Evolutionary conservation across 2,797 vertebrate genomes (phyloP), one percentile per base, ranked within the genome.

Genomic region (Crenichthys baileyi): DNA sequence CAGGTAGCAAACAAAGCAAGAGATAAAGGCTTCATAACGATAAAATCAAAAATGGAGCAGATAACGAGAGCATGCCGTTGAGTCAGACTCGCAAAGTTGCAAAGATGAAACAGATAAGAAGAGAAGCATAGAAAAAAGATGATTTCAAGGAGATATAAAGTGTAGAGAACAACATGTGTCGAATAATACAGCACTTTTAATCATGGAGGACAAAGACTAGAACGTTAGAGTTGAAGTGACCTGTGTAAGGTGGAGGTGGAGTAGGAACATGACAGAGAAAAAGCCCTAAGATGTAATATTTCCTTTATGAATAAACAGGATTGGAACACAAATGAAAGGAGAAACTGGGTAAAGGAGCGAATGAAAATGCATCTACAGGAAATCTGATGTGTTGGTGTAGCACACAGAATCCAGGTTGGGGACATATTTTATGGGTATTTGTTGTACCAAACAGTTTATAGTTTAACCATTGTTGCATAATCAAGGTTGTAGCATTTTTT

Each of bases 21-120:
- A 82, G 85, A 88, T 86, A 79, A 86, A 85, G 84, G 75, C 39
- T 83, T 83, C 0, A 12, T 72, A 77, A 78, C 41, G 51, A 72
- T 18, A 24, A 81, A 41, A 78, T 63, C 48, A n/a, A 39, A 81
- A 81, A 72, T 61, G 72, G 20, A 5, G 71, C 70, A 48, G 83
- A 88, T 83, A 83, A 79, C 26, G 3, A 67, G 26, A 31, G 20
- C 31, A 2, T 50, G 18, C 2, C 41, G 6, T 46, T 46, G 41
- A 44, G 67, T 44, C 67, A 51, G 29, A 85, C 0, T 16, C 68
- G 74, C 80, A 81, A 79, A 87, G 80, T 79, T 82, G 67, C 78
- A 81, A 24, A 77, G 85, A 90, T 87, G 80, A 87, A 79, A 80
- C 82, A 44, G 72, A 70, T 68, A 26, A 78, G 31, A 26, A 77